phyloP scores from a whole-genome alignment of 2,113 vertebrate genomes.

The Solea senegalensis region DNA sequence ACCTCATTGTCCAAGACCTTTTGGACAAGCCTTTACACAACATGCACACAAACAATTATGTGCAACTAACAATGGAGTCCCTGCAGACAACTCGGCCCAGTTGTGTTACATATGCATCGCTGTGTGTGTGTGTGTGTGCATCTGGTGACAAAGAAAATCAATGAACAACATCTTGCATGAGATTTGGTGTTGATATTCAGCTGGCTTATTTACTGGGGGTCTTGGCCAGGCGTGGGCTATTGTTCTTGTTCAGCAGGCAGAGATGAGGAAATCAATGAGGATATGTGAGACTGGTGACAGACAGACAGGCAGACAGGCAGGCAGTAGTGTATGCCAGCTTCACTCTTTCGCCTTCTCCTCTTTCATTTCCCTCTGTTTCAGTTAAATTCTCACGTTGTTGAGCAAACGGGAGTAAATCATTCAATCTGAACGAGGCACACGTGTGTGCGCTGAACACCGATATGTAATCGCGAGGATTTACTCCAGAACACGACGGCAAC shows the following conservation, averaged over 20 bases:
- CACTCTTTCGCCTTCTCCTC: neutral
- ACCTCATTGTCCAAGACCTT: conserved; percentile 67
- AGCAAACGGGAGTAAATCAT: neutral
- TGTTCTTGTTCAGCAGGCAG: conserved; percentile 56
- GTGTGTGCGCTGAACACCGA: neutral
- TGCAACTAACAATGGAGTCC: conserved; percentile 67
- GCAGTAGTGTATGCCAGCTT: conserved; percentile 6
- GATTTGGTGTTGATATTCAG: conserved; percentile 61
- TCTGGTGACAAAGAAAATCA: conserved; percentile 61
- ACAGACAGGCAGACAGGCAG: conserved; percentile 20
- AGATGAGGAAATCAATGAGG: conserved; percentile 56
- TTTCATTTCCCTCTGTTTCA: neutral
- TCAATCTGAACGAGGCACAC: neutral
- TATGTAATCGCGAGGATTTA: conserved; percentile 7
- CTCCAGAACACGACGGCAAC: conserved; percentile 36
- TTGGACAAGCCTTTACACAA: conserved; percentile 51
- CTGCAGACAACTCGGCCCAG: conserved; percentile 51
- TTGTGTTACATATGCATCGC: conserved; percentile 17
- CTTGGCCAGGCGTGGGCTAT: conserved; percentile 42
- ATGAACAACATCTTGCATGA: conserved; percentile 61
- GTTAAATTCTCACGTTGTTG: neutral
- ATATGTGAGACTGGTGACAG: conserved; percentile 23
- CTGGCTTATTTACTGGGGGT: conserved; percentile 47
- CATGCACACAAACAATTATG: conserved; percentile 67
- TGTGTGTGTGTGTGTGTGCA: conserved; percentile 6